These are phyloP conservation scores for Mallotus villosus DNA, from an alignment of 2,797 vertebrate genomes.

Conservation along the genomic window DNA sequence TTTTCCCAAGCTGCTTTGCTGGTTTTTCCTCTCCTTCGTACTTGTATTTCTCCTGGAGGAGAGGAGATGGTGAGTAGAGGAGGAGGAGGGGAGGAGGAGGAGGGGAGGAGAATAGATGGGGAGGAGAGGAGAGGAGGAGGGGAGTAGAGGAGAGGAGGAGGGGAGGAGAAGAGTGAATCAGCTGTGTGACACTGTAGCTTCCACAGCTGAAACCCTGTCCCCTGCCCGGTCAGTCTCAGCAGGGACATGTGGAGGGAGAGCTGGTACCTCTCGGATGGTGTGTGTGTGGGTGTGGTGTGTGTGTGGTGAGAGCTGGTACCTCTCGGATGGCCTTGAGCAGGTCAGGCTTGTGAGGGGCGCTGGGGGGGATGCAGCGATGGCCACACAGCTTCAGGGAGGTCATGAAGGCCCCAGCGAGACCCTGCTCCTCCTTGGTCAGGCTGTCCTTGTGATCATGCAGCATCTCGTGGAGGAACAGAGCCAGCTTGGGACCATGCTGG, in stretches of 20 bases:
- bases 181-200: neutral
- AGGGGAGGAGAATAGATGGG: too few species aligned
- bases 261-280: constrained; percentile 85
- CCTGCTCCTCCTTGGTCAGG: constrained; percentile 84
- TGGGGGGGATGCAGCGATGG: constrained; percentile 86
- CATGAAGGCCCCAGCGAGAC: constrained; percentile 80
- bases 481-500: constrained; percentile 93
- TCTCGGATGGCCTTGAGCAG: constrained; percentile 87
- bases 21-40: constrained; percentile 85
- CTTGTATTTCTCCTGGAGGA: constrained; percentile 87
- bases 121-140: neutral
- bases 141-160: constrained; percentile 10
- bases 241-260: too few species aligned
- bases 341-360: constrained; percentile 82
- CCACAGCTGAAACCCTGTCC: too few species aligned
- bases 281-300: too few species aligned
- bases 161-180: neutral
- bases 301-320: constrained; percentile 69
- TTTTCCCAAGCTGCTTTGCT: constrained; percentile 93
- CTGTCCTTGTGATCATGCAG: constrained; percentile 84
- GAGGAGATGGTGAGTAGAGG: constrained; percentile 8
- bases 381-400: constrained; percentile 87
- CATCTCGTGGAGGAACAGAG: constrained; percentile 90
- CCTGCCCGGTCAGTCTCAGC: too few species aligned
- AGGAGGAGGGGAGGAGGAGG: too few species aligned